Conservation (phyloP, 1,140 invertebrate species). For the Heliothis virescens region DNA sequence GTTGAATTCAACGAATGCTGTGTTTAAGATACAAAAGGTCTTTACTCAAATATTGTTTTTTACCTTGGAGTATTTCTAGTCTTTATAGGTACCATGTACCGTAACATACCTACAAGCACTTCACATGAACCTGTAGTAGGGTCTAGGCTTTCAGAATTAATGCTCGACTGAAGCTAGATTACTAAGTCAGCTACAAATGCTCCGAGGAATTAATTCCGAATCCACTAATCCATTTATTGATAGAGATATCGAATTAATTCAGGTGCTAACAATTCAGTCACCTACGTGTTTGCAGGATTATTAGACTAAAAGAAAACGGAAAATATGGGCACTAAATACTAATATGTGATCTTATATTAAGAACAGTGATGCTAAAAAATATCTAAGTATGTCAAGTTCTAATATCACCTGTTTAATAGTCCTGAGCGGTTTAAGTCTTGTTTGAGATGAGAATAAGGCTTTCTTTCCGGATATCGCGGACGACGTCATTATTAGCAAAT, state of each 20-base stretch:
- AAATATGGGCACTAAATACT: background rate
- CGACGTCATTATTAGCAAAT: conserved; percentile 11
- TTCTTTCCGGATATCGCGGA: conserved; percentile 39
- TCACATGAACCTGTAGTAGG: background rate
- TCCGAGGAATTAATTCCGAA: conserved; percentile 18
- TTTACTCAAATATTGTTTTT: too few relatives aligned
- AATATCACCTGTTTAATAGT: conserved; percentile 35
- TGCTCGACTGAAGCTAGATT: conserved; percentile 24
- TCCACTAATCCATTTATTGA: conserved; percentile 25
- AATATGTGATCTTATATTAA: too few relatives aligned
- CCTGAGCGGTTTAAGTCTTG: conserved; percentile 11
- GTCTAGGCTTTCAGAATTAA: conserved; percentile 18
- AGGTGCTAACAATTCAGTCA: conserved; percentile 8
- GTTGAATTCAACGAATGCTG: too few relatives aligned
- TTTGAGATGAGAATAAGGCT: conserved; percentile 36
- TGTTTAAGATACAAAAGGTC: too few relatives aligned
- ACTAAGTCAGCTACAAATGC: conserved; percentile 26
- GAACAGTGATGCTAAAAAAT: too few relatives aligned
- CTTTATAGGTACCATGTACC: too few relatives aligned
- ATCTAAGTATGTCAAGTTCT: too few relatives aligned
- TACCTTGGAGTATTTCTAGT: too few relatives aligned
- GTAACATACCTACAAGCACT: too few relatives aligned
- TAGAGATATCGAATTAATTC: conserved; percentile 21
- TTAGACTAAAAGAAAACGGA: background rate
- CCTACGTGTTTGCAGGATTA: too few relatives aligned